Evolutionary conservation across 2,113 vertebrate species (phyloP).

Genomic region (Gymnorhina tibicen): DNA sequence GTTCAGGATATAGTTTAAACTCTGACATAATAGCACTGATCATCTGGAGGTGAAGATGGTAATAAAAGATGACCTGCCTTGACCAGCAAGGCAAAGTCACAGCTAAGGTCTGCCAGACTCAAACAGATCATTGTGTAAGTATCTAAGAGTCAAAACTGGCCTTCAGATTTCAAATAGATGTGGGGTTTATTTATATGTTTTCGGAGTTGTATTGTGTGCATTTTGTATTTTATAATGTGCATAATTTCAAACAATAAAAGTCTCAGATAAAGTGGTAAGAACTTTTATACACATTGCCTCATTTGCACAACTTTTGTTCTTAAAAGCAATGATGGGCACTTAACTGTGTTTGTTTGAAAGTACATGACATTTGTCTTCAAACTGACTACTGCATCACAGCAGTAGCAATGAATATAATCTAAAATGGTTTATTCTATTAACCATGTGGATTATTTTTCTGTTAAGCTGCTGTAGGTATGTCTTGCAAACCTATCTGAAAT

Average conservation of each 20-base stretch:
- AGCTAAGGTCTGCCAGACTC: not conserved
- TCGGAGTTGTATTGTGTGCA: not conserved
- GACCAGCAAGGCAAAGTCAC: not conserved
- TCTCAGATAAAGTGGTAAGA: not conserved
- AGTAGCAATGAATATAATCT: not conserved
- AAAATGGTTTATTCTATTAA: not conserved
- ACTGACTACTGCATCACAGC: not conserved
- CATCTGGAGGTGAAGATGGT: not conserved
- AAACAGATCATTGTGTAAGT: accelerated
- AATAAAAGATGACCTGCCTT: not conserved
- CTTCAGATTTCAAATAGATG: not conserved
- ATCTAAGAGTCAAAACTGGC: not conserved
- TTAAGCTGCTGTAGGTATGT: not conserved
- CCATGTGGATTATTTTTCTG: not conserved
- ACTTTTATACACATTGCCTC: not conserved
- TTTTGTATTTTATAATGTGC: not conserved
- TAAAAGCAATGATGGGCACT: not conserved
- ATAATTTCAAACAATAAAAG: not conserved
- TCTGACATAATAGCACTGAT: not conserved
- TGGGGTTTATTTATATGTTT: not conserved
- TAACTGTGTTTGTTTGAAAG: not conserved
- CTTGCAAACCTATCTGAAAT: not conserved
- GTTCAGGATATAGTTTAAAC: not conserved
- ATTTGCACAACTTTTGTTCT: not conserved
- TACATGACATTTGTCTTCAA: not conserved